Conservation (phyloP, 1,140 invertebrate genomes). For the Hetaerina americana region DNA sequence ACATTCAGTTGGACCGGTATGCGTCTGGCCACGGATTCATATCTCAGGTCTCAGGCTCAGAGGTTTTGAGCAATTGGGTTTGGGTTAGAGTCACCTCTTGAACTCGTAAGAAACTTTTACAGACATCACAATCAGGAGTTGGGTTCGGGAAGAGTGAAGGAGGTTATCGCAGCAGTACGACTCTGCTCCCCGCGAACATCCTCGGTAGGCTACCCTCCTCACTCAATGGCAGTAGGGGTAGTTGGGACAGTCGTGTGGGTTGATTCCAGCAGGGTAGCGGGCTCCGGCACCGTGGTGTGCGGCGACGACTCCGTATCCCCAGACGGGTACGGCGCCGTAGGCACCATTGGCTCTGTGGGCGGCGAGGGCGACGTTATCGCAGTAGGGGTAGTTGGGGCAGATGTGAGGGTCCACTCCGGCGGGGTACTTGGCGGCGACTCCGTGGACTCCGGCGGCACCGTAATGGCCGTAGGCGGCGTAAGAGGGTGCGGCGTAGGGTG, state of each 20-base stretch:
- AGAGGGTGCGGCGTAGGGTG: neutral
- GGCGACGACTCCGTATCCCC: neutral
- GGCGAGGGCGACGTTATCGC: no score
- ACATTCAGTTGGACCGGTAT: no score
- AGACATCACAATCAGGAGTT: no score
- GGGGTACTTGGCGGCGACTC: conserved; percentile 17
- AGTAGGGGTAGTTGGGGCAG: conserved; percentile 17
- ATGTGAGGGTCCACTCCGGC: conserved; percentile 11
- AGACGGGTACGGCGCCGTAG: neutral
- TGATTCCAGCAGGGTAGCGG: conserved; percentile 23
- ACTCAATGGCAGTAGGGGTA: conserved; percentile 41
- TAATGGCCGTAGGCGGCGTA: conserved; percentile 12
- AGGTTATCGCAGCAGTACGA: no score
- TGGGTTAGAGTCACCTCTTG: no score
- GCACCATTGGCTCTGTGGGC: neutral
- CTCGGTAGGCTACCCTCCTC: no score
- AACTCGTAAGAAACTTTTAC: no score
- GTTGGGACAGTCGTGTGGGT: conserved; percentile 38
- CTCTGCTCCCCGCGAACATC: no score
- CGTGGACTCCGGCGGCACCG: conserved; percentile 26
- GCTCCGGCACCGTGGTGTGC: neutral
- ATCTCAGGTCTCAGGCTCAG: no score
- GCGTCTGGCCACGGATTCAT: no score
- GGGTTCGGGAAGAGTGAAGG: no score
- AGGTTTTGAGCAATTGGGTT: no score